Conservation (phyloP, 1,140 invertebrate species). For the Drosophila lacertosa region DNA sequence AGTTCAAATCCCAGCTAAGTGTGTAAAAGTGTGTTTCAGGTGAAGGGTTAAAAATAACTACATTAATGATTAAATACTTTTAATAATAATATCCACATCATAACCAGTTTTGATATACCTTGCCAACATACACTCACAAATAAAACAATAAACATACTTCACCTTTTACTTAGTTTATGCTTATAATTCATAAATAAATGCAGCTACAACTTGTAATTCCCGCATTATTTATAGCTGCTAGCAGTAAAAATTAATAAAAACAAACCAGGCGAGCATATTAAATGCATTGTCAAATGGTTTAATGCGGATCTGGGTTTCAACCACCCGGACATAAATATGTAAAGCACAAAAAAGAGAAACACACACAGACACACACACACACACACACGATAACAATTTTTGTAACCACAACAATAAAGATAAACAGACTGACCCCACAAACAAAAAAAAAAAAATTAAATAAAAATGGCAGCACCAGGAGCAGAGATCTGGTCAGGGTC, state of each 20-base stretch:
- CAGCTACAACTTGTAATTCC: not conserved
- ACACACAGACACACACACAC: conserved; percentile 28
- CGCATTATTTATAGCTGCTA: conserved; percentile 48
- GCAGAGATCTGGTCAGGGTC: not conserved
- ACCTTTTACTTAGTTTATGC: not conserved
- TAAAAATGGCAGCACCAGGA: conserved; percentile 50
- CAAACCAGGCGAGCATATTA: conserved; percentile 70
- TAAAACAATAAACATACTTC: not conserved
- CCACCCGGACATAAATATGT: too few species aligned
- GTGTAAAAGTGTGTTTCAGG: too few species aligned
- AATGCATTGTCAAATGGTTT: conserved; percentile 80
- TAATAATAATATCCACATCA: not conserved
- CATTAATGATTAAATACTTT: too few species aligned
- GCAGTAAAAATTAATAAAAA: conserved; percentile 79
- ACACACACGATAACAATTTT: conserved; percentile 65
- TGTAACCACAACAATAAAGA: conserved; percentile 69
- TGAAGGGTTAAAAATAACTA: too few species aligned
- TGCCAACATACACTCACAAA: not conserved
- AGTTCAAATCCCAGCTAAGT: too few species aligned
- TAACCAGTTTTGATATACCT: not conserved
- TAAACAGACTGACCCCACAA: conserved; percentile 65
- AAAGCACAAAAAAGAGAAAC: conserved; percentile 19
- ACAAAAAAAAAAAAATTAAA: too few species aligned
- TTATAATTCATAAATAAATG: not conserved
- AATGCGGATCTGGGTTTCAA: conserved; percentile 49